Base-by-base conservation (phyloP, 2,113 vertebrate species). In the Oriolus oriolus region DNA sequence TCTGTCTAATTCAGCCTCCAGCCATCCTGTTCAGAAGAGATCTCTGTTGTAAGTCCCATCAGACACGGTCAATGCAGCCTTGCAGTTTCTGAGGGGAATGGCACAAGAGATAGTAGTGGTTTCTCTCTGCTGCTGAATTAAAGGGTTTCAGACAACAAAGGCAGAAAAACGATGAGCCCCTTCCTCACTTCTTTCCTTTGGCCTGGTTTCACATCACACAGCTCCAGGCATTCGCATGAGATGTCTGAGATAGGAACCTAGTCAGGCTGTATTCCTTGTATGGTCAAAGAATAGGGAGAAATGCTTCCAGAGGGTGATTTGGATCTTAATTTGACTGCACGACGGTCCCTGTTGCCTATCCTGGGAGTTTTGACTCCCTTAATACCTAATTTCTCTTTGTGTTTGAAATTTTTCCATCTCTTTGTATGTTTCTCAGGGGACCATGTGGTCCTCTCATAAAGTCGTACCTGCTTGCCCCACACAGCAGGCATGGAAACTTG, bases 121-220 rank as follows among this genome's bases (percentile, higher is more conserved):
- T 90, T 90, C 54, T 74, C 35, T 60, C 39, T 64, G 31, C 42
- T 86, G 33, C 47, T 66, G 60, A 95, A 66, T 37, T 37, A 63
- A 76, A 75, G 23, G 30, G 7, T 49, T 93, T 95, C 54, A 63
- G 68, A 84, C 10, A 66, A 47, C 33, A 61, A n/a, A 69, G 35
- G 30, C 49, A 94, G 70, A 66, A 39, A 66, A 92, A 86, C 7
- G 3, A 68, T 26, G 47, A 96, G 2, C 42, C 56, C 52, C 68
- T 80, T 94, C 90, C 79, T 86, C 60, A 61, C 26, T 86, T 90
- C 52, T 80, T 95, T 76, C 24, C 23, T 90, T 86, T 94, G 86
- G 64, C 76, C 68, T 16, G n/a, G 44, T 64, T 94, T 93, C 68
- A 84, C 26, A 70, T 54, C 60, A 78, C 64, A 66, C 39, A 63